Conservation (phyloP, 1,140 invertebrate genomes). For the Odontomachus brunneus region DNA sequence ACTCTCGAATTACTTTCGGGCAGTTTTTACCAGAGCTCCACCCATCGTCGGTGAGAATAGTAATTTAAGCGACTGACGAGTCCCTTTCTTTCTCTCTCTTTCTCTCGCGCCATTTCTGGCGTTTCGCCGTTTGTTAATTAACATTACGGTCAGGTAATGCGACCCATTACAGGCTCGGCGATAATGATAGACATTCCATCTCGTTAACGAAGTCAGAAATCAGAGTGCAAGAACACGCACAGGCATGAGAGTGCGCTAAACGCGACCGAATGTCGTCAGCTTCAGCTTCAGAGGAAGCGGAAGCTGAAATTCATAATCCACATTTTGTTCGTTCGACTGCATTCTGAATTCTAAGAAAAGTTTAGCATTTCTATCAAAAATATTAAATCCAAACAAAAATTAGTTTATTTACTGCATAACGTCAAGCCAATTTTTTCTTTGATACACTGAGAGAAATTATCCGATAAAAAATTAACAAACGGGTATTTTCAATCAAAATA, state of each 20-base stretch:
- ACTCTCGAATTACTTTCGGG: conserved; percentile 35
- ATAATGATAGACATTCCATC: neutral
- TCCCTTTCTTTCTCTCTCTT: conserved; percentile 9
- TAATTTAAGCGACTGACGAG: neutral
- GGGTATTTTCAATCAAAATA: no score
- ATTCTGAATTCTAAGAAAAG: no score
- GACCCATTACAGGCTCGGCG: neutral
- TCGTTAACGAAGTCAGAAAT: neutral
- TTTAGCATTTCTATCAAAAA: no score
- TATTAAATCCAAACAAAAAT: no score
- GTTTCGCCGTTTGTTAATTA: conserved; percentile 38
- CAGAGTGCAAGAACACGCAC: neutral
- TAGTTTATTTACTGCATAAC: no score
- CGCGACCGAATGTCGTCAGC: neutral
- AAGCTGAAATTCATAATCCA: neutral
- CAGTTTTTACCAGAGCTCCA: conserved; percentile 2
- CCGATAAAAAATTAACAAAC: no score
- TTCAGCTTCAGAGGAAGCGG: neutral
- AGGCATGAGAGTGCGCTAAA: conserved; percentile 1
- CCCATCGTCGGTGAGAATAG: neutral
- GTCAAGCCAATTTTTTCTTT: no score
- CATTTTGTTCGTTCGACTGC: no score
- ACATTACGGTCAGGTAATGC: neutral
- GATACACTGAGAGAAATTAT: no score
- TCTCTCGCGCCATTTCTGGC: neutral